Evolutionary conservation across 2,113 vertebrate genomes (phyloP).

Genomic region (Microcebus murinus): DNA sequence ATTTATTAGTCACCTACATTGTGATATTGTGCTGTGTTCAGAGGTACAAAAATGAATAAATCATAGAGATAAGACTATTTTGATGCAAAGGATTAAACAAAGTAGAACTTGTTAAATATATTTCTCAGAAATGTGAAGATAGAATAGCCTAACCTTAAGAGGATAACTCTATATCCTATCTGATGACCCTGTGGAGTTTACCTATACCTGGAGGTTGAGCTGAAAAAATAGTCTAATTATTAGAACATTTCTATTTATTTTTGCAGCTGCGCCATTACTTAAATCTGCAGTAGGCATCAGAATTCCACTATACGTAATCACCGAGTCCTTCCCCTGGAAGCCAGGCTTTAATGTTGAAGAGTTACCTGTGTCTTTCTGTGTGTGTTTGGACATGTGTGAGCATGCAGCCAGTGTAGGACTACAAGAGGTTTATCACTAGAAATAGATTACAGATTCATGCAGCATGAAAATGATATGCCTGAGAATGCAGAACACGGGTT

Average conservation of each 20-base stretch:
- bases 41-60: not conserved
- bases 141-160: not conserved
- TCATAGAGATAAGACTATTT: not conserved
- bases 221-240: conserved; percentile 65
- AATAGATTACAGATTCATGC: conserved; percentile 82
- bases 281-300: conserved; percentile 63
- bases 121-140: not conserved
- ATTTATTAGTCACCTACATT: conserved; percentile 54
- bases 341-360: conserved; percentile 45
- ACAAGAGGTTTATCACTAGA: conserved; percentile 80
- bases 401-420: conserved; percentile 34
- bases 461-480: conserved; percentile 82
- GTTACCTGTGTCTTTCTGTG: not conserved
- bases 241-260: conserved; percentile 70
- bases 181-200: conserved; percentile 57
- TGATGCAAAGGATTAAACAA: not conserved
- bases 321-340: conserved; percentile 62
- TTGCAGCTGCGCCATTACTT: conserved; percentile 62
- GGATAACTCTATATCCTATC: not conserved
- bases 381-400: conserved; percentile 12
- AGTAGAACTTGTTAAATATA: not conserved
- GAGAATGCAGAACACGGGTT: conserved; percentile 77
- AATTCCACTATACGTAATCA: not conserved
- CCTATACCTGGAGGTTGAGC: conserved; percentile 56
- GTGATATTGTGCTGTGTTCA: conserved; percentile 38